These are phyloP conservation scores for Scopus umbretta DNA, from an alignment of 2,113 vertebrate species.

Conservation along the genomic window DNA sequence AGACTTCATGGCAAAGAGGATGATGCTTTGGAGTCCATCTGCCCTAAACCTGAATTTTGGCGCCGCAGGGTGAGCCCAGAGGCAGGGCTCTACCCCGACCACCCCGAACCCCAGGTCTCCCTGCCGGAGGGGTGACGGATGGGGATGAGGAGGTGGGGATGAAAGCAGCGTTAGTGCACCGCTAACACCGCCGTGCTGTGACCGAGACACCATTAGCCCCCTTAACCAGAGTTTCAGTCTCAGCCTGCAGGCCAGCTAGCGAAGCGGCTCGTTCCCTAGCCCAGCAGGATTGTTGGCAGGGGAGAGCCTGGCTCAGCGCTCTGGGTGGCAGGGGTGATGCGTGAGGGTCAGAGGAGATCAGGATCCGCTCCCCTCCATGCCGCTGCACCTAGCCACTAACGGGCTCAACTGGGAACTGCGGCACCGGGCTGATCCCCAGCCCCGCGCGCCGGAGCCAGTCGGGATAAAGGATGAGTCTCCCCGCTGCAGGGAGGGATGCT, in stretches of 20 bases:
- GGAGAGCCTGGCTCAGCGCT: neutral
- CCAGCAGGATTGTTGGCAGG: neutral
- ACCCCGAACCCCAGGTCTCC: neutral
- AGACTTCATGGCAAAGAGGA: neutral
- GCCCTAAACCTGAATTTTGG: neutral
- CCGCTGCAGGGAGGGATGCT: neutral
- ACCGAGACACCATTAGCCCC: neutral
- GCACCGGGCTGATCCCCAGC: neutral
- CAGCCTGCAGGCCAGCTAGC: neutral
- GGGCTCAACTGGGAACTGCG: fast-evolving
- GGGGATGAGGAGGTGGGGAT: neutral
- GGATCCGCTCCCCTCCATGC: neutral
- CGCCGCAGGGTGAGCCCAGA: fast-evolving
- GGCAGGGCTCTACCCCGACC: neutral
- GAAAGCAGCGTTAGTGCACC: neutral
- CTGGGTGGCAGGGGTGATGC: fast-evolving
- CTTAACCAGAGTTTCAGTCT: neutral
- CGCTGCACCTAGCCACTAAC: neutral
- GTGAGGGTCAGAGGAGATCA: neutral
- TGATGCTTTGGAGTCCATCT: fast-evolving
- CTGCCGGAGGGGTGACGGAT: neutral
- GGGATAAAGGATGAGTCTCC: neutral
- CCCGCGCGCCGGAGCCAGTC: fast-evolving
- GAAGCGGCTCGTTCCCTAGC: neutral
- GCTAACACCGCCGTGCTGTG: fast-evolving